Base-by-base conservation (phyloP, 2,797 vertebrate genomes). In the Podarcis siculus region DNA sequence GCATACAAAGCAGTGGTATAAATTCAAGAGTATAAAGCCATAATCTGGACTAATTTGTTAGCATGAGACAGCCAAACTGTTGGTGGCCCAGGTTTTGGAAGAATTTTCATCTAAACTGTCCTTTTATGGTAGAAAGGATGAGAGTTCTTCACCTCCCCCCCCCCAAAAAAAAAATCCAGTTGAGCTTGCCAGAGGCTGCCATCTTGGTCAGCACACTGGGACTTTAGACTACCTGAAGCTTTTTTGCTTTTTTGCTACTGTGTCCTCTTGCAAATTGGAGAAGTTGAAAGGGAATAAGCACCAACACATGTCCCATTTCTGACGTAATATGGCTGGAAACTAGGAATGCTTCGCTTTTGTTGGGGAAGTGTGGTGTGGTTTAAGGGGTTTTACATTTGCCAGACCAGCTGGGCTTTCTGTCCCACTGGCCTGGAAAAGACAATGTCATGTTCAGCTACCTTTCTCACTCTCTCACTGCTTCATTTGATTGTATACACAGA, bases 401-500 rank as follows among this genome's bases (percentile, higher is more conserved):
- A 7, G 27, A 42, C 19, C 9, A 32, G 61, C 67, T n/a, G 15
- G 42, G 7, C 9, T 1, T 30, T 23, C 30, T 5, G 3, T 72
- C 1, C 12, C 15, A 39, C 67, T 9, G 4, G 42, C 32, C 39
- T 7, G 8, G 67, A 58, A 42, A 67, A 19, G 1, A 61, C 81
- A 80, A 30, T 9, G 27, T 49, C 37, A 3, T 1, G 0, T 39
- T 72, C 23, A 30, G 1, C 39, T 55, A 8, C 32, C 37, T 67
- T 80, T n/a, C 77, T 66, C 35, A 2, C n/a, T 39, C 8, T 86
- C 71, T 92, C 15, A 32, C 0, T 5, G 0, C 82, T 10, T 88
- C 73, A 0, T 89, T 58, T 5, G 45, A 85, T 49, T 93, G 82
- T 72, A 67, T 89, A 85, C 66, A 10, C 92, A 99, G 99, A 99